These are phyloP conservation scores for Lacerta agilis DNA, from an alignment of 2,797 vertebrate species.

Conservation along the genomic window DNA sequence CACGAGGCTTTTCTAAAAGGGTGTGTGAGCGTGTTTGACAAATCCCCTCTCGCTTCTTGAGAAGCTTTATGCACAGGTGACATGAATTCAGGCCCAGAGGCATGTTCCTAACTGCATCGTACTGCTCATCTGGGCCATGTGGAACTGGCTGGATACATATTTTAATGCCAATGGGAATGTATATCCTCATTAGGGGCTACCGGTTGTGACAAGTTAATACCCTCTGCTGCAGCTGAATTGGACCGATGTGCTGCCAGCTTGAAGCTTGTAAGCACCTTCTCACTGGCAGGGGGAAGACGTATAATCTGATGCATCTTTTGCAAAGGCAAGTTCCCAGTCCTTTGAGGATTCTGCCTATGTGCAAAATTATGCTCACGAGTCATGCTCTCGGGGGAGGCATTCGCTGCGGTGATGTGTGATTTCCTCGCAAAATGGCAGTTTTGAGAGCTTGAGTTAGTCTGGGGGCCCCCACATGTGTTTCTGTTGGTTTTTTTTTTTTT, in stretches of 20 bases:
- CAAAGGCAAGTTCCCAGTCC: neutral
- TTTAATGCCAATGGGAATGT: neutral
- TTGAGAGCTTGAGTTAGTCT: neutral
- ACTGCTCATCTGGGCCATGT: neutral
- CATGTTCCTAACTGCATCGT: neutral
- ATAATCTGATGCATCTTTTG: neutral
- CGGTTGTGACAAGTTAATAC: neutral
- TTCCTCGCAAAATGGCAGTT: conserved; percentile 15
- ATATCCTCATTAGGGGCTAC: neutral
- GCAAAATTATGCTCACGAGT: neutral
- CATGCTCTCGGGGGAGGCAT: conserved; percentile 3
- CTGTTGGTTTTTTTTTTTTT: neutral
- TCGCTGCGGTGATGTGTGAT: neutral
- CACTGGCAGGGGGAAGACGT: neutral
- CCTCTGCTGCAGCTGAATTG: neutral
- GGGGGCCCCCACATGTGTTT: neutral
- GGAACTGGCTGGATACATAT: neutral
- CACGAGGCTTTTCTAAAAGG: too few species aligned
- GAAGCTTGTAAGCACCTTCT: neutral
- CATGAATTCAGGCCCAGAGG: neutral
- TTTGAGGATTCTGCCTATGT: neutral
- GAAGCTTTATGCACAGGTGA: neutral
- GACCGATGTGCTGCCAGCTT: neutral
- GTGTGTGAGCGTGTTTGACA: too few species aligned
- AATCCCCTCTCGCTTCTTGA: neutral